A percentile compares a stretch with the other conserved stretches of the same genome.
Evolutionary conservation across 2,888 invertebrate genomes (phyloP).

Genomic region (Rhopalosiphum nymphaeae): DNA sequence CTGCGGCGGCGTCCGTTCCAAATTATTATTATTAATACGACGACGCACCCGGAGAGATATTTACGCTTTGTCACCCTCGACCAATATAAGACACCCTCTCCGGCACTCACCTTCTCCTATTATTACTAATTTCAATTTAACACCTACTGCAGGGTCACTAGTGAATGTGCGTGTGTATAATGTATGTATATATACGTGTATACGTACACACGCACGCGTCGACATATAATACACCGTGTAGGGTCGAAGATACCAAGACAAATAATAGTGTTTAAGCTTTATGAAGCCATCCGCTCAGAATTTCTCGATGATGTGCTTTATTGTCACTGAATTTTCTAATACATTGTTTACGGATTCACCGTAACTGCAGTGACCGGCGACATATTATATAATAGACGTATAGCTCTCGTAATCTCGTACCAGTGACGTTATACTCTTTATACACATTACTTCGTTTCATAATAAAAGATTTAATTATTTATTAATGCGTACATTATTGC

Average conservation of each 20-base stretch:
- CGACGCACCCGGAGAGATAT: conserved; percentile 52
- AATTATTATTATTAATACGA: conserved; percentile 62
- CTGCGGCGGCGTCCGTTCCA: conserved; percentile 59
- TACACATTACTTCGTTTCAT: not conserved
- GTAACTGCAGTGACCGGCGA: not conserved
- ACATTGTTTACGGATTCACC: conserved; percentile 17
- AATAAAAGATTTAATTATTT: not conserved
- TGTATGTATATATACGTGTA: not conserved
- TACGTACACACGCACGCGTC: not conserved
- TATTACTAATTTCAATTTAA: conserved; percentile 64
- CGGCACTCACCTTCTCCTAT: conserved; percentile 19
- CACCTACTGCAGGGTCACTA: conserved; percentile 26
- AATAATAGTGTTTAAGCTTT: conserved; percentile 60
- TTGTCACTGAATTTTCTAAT: not conserved
- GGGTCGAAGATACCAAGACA: conserved; percentile 49
- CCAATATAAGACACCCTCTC: conserved; percentile 51
- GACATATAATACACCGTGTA: not conserved
- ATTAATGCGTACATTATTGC: not conserved
- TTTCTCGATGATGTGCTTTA: not conserved
- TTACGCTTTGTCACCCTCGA: conserved; percentile 64
- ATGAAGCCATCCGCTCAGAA: conserved; percentile 32
- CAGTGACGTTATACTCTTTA: not conserved
- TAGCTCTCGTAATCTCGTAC: not conserved
- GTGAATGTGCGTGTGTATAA: not conserved
- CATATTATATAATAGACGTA: not conserved